Evolutionary conservation across 2,888 invertebrate species (phyloP).

Genomic region (Cyclophora albipunctata): DNA sequence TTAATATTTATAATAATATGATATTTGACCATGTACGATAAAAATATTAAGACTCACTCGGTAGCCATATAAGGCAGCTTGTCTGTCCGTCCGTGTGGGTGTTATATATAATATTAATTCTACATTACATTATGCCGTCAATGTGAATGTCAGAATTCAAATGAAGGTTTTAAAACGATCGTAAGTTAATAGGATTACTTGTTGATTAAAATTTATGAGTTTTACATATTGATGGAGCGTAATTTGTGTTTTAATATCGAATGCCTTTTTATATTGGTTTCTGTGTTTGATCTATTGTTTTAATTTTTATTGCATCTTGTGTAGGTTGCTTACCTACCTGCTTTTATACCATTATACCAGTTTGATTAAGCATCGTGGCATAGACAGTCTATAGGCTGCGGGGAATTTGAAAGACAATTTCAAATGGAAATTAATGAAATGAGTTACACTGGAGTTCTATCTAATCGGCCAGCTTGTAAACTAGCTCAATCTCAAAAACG

Average conservation of each 20-base stretch:
- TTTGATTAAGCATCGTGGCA: no score
- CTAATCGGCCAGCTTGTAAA: no score
- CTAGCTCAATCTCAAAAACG: no score
- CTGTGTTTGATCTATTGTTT: neutral
- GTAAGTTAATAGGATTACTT: constrained; percentile 16
- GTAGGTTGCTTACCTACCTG: no score
- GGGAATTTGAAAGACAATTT: no score
- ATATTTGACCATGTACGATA: constrained; percentile 20
- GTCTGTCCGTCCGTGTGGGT: constrained; percentile 20
- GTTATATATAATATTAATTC: constrained; percentile 19
- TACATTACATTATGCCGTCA: constrained; percentile 2
- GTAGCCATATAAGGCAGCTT: constrained; percentile 18
- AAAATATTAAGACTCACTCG: neutral
- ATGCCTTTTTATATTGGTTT: neutral
- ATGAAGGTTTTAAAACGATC: constrained; percentile 15
- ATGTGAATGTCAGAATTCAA: constrained; percentile 20
- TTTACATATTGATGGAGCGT: constrained; percentile 6
- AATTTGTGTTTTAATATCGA: constrained; percentile 9
- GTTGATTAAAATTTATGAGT: constrained; percentile 17
- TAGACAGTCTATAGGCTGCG: no score
- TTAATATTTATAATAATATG: constrained; percentile 3
- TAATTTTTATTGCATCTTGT: no score
- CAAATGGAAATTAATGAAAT: no score
- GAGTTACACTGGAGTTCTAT: no score
- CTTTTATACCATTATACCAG: no score